Conservation (phyloP, 2,113 vertebrate species). For the Pao palembangensis region DNA sequence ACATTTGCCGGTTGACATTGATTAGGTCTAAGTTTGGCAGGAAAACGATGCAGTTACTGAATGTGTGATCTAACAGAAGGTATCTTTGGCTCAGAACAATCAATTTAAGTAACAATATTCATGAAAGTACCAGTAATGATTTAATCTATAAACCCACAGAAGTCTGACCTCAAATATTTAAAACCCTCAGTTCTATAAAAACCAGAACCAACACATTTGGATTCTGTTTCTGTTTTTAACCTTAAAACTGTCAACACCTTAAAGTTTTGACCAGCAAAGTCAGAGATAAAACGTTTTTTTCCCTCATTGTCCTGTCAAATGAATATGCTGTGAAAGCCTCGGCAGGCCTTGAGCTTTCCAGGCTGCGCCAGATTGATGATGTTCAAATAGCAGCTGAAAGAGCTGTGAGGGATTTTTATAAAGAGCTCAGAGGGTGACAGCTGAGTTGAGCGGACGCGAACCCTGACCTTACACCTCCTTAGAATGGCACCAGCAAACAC, state of each 20-base stretch:
- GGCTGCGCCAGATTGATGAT: slow-evolving; percentile 49
- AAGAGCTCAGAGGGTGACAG: slow-evolving; percentile 65
- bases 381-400: slow-evolving; percentile 66
- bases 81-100: no score
- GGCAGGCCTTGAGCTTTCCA: slow-evolving; percentile 35
- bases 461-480: slow-evolving; percentile 68
- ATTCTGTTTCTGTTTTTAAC: no score
- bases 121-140: no score
- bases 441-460: slow-evolving; percentile 59
- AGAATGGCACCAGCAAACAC: slow-evolving; percentile 52
- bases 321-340: slow-evolving; percentile 1
- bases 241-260: not conserved
- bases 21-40: no score
- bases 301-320: not conserved
- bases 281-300: not conserved
- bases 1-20: no score
- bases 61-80: no score
- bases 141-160: no score
- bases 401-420: slow-evolving; percentile 58
- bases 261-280: not conserved
- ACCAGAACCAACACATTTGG: no score
- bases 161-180: no score
- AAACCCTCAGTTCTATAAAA: no score
- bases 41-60: no score
- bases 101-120: no score